Conservation (phyloP, 2,113 vertebrate genomes). For the Pseudolaguvia tuberculata region DNA sequence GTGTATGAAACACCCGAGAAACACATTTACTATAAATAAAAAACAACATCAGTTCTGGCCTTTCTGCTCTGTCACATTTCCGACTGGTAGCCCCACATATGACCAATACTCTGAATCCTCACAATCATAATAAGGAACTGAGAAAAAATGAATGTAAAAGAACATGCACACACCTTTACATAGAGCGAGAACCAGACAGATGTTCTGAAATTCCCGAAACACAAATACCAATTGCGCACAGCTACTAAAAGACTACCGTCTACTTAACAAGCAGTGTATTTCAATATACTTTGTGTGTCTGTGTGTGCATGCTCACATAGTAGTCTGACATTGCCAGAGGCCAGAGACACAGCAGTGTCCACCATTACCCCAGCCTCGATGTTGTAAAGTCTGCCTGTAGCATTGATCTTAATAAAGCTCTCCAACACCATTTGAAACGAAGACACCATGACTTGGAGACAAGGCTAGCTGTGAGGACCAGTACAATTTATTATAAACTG, state of each 20-base stretch:
- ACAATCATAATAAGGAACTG: constrained; percentile 5
- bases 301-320: constrained; percentile 77
- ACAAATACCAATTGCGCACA: too few relatives aligned
- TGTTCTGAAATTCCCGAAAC: not conserved
- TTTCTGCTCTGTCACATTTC: not conserved
- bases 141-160: not conserved
- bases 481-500: too few relatives aligned
- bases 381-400: constrained; percentile 91
- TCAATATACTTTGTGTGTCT: not conserved
- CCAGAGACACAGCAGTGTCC: constrained; percentile 92
- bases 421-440: constrained; percentile 94
- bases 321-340: constrained; percentile 95
- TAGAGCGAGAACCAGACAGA: not conserved
- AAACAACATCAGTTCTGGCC: constrained; percentile 10
- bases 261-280: not conserved
- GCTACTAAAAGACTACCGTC: not conserved
- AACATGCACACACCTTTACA: not conserved
- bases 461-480: too few relatives aligned
- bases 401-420: constrained; percentile 98
- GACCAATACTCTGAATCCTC: constrained; percentile 1
- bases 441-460: constrained; percentile 67
- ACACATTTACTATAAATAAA: too few relatives aligned
- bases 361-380: constrained; percentile 99
- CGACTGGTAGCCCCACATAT: constrained; percentile 14
- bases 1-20: too few relatives aligned